These are phyloP conservation scores for Nematopogon swammerdamellus DNA, from an alignment of 2,888 invertebrate species.

Conservation along the genomic window DNA sequence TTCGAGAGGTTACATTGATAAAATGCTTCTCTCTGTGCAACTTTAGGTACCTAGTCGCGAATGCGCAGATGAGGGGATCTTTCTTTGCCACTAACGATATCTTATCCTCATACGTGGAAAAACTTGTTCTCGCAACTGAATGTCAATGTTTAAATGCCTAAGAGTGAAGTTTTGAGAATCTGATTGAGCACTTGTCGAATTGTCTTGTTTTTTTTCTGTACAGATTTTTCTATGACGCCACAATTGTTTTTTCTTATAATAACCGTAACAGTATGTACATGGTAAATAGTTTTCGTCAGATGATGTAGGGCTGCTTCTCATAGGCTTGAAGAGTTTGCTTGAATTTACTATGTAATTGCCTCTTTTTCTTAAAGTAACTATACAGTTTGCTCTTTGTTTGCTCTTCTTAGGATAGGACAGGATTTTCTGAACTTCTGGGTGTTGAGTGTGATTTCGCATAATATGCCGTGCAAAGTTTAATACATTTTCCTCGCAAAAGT, in stretches of 20 bases:
- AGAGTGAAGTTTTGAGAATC: no score
- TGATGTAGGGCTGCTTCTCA: neutral
- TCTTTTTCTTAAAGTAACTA: neutral
- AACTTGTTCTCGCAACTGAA: no score
- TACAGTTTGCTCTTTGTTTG: neutral
- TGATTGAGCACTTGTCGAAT: no score
- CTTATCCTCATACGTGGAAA: no score
- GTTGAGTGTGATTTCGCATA: neutral
- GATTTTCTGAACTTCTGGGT: neutral
- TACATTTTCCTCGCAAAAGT: neutral
- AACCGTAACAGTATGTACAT: neutral
- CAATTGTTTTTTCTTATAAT: no score
- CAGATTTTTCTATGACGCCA: no score
- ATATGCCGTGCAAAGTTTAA: neutral
- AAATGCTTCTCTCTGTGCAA: slow-evolving; percentile 13
- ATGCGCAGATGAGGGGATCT: slow-evolving; percentile 12
- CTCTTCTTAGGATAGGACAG: neutral
- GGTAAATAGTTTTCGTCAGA: neutral
- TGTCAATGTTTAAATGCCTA: no score
- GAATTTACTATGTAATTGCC: neutral
- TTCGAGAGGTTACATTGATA: slow-evolving; percentile 11
- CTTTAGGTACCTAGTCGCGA: slow-evolving; percentile 10
- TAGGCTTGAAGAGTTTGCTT: neutral
- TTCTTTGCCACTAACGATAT: slow-evolving; percentile 7
- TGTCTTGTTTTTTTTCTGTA: no score